Conservation (phyloP, 2,888 invertebrate genomes). For the Cryptocephalus moraei region DNA sequence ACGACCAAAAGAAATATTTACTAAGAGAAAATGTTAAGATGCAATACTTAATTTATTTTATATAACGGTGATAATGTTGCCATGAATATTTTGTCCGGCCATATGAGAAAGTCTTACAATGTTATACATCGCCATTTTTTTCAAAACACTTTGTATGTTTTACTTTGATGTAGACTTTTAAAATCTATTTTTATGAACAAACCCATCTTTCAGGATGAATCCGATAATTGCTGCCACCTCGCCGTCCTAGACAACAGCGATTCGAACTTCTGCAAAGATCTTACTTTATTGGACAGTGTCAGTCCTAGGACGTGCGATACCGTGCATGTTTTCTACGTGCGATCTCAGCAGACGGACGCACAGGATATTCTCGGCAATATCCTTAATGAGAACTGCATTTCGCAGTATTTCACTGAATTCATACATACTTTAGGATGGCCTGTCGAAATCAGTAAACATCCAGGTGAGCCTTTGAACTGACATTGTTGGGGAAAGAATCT, state of each 20-base stretch:
- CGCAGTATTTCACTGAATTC: conserved; percentile 46
- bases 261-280: conserved; percentile 65
- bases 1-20: no score
- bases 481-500: no score
- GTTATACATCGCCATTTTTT: no score
- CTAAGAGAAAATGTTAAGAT: no score
- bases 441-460: conserved; percentile 74
- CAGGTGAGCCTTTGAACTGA: conserved; percentile 48
- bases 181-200: neutral
- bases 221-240: conserved; percentile 44
- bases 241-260: conserved; percentile 60
- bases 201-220: conserved; percentile 8
- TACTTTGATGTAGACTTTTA: no score
- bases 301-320: conserved; percentile 84
- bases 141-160: no score
- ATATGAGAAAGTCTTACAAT: no score
- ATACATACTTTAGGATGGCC: conserved; percentile 76
- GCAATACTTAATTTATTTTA: no score
- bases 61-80: no score
- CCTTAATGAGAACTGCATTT: conserved; percentile 38
- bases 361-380: conserved; percentile 75
- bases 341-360: conserved; percentile 69
- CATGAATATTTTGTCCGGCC: no score
- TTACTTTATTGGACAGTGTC: conserved; percentile 75
- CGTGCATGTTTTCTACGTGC: conserved; percentile 89